Percentiles rank a stretch among this genome's conserved stretches.
phyloP scores from a whole-genome alignment of 2,888 invertebrate species.

The Cheilosia grossa region DNA sequence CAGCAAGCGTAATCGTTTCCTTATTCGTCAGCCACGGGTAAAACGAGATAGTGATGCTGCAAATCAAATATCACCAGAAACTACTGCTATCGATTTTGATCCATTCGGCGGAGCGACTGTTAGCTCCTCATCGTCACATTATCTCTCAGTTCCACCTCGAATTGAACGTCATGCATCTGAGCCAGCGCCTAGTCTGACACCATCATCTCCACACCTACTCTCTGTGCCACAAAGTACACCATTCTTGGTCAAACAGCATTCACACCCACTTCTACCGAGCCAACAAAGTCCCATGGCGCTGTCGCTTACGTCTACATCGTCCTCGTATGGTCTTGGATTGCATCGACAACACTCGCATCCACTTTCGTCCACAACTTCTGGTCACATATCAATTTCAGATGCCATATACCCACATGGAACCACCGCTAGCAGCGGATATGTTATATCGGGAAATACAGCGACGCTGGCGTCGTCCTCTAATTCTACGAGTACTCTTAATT shows the following conservation, averaged over 20 bases:
- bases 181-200: constrained; percentile 84
- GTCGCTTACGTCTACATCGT: constrained; percentile 75
- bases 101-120: constrained; percentile 77
- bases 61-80: constrained; percentile 82
- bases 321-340: constrained; percentile 78
- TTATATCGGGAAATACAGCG: constrained; percentile 52
- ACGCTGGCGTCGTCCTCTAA: constrained; percentile 57
- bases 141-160: constrained; percentile 84
- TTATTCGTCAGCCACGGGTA: constrained; percentile 87
- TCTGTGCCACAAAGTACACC: constrained; percentile 85
- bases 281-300: constrained; percentile 83
- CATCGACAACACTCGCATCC: constrained; percentile 85
- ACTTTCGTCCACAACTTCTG: constrained; percentile 77
- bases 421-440: constrained; percentile 54
- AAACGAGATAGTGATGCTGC: constrained; percentile 86
- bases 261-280: constrained; percentile 86
- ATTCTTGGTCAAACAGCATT: constrained; percentile 87
- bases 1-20: constrained; percentile 86
- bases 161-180: constrained; percentile 86
- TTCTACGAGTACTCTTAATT: constrained; percentile 74
- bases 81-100: constrained; percentile 79
- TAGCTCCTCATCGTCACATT: constrained; percentile 76
- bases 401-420: constrained; percentile 79
- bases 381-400: constrained; percentile 82
- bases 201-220: constrained; percentile 85